A percentile compares a stretch with the other conserved stretches of the same genome.
These are phyloP conservation scores for Onychomys arenicola DNA, from an alignment of 2,797 vertebrate genomes.

Conservation along the genomic window DNA sequence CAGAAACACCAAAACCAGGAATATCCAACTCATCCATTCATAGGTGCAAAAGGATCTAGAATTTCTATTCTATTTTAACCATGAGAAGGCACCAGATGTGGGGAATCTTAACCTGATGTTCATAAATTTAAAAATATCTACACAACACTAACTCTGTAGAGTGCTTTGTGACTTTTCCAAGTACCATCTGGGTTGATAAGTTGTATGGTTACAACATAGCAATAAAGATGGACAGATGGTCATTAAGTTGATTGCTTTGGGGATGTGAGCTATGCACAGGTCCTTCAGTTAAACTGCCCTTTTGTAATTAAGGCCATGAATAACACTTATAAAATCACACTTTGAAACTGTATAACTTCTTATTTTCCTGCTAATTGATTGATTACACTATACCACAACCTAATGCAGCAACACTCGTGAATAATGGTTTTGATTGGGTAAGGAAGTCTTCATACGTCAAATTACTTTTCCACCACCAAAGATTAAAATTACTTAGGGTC, in stretches of 20 bases:
- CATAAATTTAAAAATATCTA: conserved; percentile 19
- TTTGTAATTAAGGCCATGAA: background rate
- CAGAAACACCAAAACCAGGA: background rate
- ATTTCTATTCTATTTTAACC: background rate
- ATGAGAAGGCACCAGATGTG: background rate
- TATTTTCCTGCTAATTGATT: background rate
- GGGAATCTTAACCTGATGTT: background rate
- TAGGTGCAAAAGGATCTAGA: background rate
- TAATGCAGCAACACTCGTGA: background rate
- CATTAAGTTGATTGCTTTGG: conserved; percentile 6
- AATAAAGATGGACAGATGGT: conserved; percentile 27
- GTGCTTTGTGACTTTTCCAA: conserved; percentile 14
- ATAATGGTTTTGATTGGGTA: background rate
- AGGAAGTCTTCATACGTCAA: background rate
- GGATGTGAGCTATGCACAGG: background rate
- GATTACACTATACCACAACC: background rate
- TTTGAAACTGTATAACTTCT: background rate
- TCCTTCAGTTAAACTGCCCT: background rate
- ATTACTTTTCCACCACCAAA: background rate
- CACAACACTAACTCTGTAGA: background rate
- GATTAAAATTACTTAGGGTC: background rate
- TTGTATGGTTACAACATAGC: background rate
- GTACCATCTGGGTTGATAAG: background rate
- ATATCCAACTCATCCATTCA: background rate
- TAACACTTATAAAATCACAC: background rate